These are phyloP conservation scores for Propithecus perrieri DNA, from an alignment of 2,797 vertebrate genomes.

Conservation along the genomic window DNA sequence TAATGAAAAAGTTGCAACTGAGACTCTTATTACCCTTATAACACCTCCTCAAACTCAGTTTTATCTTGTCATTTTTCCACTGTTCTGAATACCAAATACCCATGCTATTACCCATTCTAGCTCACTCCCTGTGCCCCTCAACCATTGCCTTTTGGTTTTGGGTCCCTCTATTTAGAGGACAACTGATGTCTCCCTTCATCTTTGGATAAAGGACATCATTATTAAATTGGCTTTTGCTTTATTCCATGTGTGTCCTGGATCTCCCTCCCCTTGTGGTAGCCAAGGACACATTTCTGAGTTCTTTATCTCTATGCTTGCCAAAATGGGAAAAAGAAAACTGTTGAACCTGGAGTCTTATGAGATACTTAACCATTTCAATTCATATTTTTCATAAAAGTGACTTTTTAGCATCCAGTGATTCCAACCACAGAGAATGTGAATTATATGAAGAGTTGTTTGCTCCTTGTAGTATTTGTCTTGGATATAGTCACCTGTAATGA, in stretches of 20 bases:
- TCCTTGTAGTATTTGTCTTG: not conserved
- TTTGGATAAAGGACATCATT: slow-evolving; percentile 41
- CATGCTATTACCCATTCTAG: not conserved
- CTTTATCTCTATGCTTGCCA: slow-evolving; percentile 54
- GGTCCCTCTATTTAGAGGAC: not conserved
- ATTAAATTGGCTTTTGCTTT: slow-evolving; percentile 59
- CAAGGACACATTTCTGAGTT: slow-evolving; percentile 71
- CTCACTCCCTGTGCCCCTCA: not conserved
- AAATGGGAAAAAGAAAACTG: slow-evolving; percentile 52
- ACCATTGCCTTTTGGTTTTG: not conserved
- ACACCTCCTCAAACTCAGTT: not conserved
- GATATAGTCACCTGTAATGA: not conserved
- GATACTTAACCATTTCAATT: slow-evolving; percentile 29
- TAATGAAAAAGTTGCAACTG: not conserved
- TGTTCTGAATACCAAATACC: not conserved
- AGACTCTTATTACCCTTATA: not conserved
- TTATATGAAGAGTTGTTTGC: not conserved
- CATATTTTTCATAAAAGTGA: not conserved
- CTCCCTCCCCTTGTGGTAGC: slow-evolving; percentile 45
- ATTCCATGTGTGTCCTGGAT: slow-evolving; percentile 56
- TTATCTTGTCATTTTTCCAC: not conserved
- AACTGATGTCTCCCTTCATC: not conserved
- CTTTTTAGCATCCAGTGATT: not conserved
- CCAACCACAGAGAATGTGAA: not conserved
- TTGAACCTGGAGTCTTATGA: slow-evolving; percentile 40